Base-by-base conservation (phyloP, 2,113 vertebrate genomes). In the Anhinga rufa region DNA sequence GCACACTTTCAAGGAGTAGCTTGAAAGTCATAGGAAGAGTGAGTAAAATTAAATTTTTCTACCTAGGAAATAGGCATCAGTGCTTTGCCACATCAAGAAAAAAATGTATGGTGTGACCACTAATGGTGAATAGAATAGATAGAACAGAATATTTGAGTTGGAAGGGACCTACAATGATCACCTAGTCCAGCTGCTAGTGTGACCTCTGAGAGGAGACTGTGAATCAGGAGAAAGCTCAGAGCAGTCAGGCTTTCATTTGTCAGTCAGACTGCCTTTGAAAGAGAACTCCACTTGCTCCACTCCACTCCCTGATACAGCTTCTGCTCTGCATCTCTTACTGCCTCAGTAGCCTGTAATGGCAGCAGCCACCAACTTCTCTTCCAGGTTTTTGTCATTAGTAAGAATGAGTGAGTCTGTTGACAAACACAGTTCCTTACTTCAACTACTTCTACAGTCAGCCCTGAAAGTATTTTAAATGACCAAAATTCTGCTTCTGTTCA, bases 291-390 rank as follows among this genome's bases (percentile, higher is more conserved):
- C 11, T 26, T 61, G 10, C 36, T 86, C 3, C n/a, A n/a, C n/a
- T n/a, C n/a, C n/a, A n/a, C n/a, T n/a, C n/a, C 3, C 16, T 1
- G 1, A 4, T 13, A 42, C 4, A 31, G 2, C 29, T 82, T 48
- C 40, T 81, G 15, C 32, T 78, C 34, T 74, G 15, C 15, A 44
- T 40, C 24, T 54, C 40, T 58, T 20, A 16, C 10, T 93, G 17
- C 11, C 51, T 54, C 34, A 36, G 61, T 10, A 78, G 60, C 51
- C 44, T 61, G 16, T 40, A 49, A 54, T 1, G 2, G n/a, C 82
- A 77, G 62, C 36, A 70, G 24, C 6, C 17, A 36, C 12, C 22
- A 0, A 0, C n/a, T 40, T 44, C 2, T 1, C 16, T 84, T 85
- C 21, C 36, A 62, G 6, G 5, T 25, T 70, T 88, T 79, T 86